Percentiles rank a stretch among this genome's conserved stretches.
These are phyloP conservation scores for Apamea sordens DNA, from an alignment of 2,888 invertebrate species.

Conservation along the genomic window DNA sequence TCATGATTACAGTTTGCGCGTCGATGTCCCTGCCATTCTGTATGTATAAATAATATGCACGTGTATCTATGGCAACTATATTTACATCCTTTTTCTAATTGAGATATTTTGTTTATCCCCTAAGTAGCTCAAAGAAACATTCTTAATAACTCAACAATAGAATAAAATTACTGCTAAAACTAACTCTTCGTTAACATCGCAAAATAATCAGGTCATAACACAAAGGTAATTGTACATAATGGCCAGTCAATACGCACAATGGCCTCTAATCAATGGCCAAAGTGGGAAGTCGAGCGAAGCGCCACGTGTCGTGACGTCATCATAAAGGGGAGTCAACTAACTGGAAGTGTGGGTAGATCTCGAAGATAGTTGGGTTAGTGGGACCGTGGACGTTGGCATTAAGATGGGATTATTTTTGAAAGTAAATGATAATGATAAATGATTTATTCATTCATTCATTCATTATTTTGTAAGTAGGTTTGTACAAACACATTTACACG, in stretches of 20 bases:
- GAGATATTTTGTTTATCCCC: neutral
- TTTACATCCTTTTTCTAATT: neutral
- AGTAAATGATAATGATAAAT: no score
- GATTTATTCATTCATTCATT: no score
- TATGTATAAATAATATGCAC: no score
- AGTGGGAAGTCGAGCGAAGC: slow-evolving; percentile 47
- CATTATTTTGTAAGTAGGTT: no score
- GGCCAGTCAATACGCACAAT: slow-evolving; percentile 55
- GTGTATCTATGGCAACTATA: neutral
- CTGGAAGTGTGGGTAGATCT: slow-evolving; percentile 34
- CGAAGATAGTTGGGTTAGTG: neutral
- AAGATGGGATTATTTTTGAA: neutral
- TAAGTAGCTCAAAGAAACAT: neutral
- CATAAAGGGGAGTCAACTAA: slow-evolving; percentile 41
- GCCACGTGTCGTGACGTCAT: slow-evolving; percentile 60
- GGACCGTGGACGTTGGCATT: neutral
- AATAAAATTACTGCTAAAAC: slow-evolving; percentile 9
- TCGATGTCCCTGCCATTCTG: no score
- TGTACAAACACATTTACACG: no score
- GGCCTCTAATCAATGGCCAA: slow-evolving; percentile 59
- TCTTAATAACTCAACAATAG: neutral
- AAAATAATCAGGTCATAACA: slow-evolving; percentile 44
- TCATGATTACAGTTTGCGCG: no score
- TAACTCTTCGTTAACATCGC: neutral
- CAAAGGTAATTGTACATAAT: slow-evolving; percentile 43